Evolutionary conservation across 2,113 vertebrate species (phyloP).

Genomic region (Daboia siamensis): DNA sequence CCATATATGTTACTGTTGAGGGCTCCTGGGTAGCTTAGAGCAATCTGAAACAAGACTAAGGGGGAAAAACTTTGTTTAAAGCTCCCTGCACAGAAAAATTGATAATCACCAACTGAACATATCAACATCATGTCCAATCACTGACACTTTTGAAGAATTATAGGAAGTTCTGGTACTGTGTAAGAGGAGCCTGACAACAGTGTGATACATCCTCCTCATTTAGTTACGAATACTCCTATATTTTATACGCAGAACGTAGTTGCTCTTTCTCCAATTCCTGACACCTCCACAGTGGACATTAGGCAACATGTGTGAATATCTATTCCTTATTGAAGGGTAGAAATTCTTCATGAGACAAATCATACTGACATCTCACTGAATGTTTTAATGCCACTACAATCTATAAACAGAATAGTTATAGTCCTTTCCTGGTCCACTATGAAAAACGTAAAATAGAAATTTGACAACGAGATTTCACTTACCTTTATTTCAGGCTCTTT

Average conservation of each 20-base stretch:
- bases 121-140: not conserved
- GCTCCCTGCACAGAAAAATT: not conserved
- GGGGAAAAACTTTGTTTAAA: not conserved
- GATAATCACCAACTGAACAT: not conserved
- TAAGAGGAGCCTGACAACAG: not conserved
- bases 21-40: not conserved
- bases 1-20: not conserved
- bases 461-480: slow-evolving; percentile 49
- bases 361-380: not conserved
- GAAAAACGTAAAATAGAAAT: not conserved
- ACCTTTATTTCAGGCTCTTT: slow-evolving; percentile 99
- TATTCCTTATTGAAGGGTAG: not conserved
- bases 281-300: not conserved
- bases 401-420: not conserved
- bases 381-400: not conserved
- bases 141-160: not conserved
- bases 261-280: not conserved
- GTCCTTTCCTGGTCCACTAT: too few relatives aligned
- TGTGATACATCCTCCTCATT: not conserved
- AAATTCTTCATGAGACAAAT: not conserved
- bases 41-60: not conserved
- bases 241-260: not conserved
- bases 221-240: not conserved
- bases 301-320: not conserved
- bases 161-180: not conserved